Percentiles rank a stretch among this genome's conserved stretches.
These are phyloP conservation scores for Acronicta psi DNA, from an alignment of 2,888 invertebrate genomes.

Conservation along the genomic window DNA sequence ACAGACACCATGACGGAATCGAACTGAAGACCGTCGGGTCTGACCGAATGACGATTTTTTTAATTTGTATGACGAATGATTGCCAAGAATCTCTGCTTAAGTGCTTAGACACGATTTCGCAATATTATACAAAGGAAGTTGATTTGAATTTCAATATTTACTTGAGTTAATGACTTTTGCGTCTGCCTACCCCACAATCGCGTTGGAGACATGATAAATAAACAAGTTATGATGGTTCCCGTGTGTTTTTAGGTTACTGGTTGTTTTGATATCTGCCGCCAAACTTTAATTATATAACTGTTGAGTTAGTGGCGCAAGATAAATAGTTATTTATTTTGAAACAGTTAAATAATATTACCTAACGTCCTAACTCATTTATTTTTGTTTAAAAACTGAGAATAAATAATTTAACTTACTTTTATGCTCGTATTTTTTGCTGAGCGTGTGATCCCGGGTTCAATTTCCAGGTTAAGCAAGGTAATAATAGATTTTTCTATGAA, in stretches of 20 bases:
- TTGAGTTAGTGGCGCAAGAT: not conserved
- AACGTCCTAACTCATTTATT: too few relatives aligned
- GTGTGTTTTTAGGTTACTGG: constrained; percentile 29
- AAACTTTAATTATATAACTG: constrained; percentile 7
- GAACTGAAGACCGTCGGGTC: too few relatives aligned
- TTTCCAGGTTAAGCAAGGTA: too few relatives aligned
- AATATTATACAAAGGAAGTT: not conserved
- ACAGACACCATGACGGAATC: too few relatives aligned
- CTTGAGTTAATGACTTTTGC: constrained; percentile 19
- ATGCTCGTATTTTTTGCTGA: too few relatives aligned
- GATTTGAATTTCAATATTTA: constrained; percentile 8
- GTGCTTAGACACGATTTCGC: not conserved
- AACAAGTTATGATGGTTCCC: constrained; percentile 14
- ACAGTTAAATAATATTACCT: too few relatives aligned
- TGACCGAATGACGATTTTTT: too few relatives aligned
- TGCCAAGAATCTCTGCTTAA: not conserved
- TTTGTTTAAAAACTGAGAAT: too few relatives aligned
- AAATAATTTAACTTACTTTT: too few relatives aligned
- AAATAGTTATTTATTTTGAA: constrained; percentile 5
- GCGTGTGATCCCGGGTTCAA: too few relatives aligned
- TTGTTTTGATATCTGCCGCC: constrained; percentile 16
- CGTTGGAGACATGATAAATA: constrained; percentile 14
- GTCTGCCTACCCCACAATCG: constrained; percentile 10
- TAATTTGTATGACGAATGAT: too few relatives aligned
- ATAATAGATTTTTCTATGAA: too few relatives aligned